Percentiles rank a stretch among this genome's conserved stretches.
Conservation (phyloP, 2,888 invertebrate genomes). For the Therioaphis trifolii region DNA sequence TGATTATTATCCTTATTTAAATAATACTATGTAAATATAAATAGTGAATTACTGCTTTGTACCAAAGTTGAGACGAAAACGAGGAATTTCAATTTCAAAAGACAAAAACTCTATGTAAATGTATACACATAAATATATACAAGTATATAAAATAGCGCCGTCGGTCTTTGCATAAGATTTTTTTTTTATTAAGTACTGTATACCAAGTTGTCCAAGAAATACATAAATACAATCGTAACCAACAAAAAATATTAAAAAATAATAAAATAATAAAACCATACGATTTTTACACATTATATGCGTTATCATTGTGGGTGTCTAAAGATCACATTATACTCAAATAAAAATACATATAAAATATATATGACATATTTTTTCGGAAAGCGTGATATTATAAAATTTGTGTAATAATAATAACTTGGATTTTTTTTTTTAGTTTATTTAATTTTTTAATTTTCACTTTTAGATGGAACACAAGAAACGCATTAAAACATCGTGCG, state of each 20-base stretch:
- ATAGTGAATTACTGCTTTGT: not conserved
- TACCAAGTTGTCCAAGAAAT: no score
- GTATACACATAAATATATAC: no score
- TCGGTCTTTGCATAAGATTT: no score
- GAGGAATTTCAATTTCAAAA: slow-evolving; percentile 1
- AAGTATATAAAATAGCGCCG: no score
- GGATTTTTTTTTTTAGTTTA: not conserved
- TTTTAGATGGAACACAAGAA: slow-evolving; percentile 13
- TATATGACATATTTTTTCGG: no score
- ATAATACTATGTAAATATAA: not conserved
- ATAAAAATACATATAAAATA: no score
- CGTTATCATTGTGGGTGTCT: no score
- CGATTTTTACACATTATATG: not conserved
- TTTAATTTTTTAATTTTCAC: not conserved
- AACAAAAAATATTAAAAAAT: no score
- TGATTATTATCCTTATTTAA: not conserved
- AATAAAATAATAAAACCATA: not conserved
- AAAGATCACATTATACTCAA: no score
- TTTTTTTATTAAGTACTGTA: no score
- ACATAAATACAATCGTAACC: no score
- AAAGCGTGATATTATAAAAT: not conserved
- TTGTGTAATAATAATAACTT: not conserved
- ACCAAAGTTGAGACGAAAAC: not conserved
- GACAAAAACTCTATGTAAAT: no score
- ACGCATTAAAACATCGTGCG: slow-evolving; percentile 1